Evolutionary conservation across 1,140 invertebrate genomes (phyloP).

Genomic region (Halictus rubicundus): DNA sequence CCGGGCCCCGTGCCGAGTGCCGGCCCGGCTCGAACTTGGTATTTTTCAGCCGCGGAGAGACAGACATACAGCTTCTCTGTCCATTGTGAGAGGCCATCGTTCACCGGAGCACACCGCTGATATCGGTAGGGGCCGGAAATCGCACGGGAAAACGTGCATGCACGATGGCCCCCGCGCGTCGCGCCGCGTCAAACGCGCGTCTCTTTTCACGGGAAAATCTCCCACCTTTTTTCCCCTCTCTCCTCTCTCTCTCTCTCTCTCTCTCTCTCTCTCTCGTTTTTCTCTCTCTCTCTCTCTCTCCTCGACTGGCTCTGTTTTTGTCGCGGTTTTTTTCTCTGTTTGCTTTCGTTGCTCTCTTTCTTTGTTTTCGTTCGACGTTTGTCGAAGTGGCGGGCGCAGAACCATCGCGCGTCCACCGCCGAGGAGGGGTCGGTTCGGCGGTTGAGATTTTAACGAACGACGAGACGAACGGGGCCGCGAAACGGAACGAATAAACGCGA

Average conservation of each 20-base stretch:
- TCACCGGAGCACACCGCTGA: constrained; percentile 18
- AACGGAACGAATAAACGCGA: neutral
- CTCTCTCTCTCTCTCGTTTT: neutral
- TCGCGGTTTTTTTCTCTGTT: no score
- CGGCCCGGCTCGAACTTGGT: neutral
- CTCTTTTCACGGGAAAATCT: constrained; percentile 7
- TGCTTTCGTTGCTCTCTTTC: neutral
- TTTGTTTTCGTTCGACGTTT: constrained; percentile 24
- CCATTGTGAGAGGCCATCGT: constrained; percentile 15
- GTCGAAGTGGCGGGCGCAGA: neutral
- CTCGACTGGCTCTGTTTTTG: no score
- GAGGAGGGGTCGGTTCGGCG: neutral
- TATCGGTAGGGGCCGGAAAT: constrained; percentile 19
- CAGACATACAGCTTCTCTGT: constrained; percentile 10
- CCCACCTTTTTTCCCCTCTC: neutral
- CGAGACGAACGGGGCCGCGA: no score
- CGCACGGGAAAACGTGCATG: constrained; percentile 17
- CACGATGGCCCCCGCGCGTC: neutral
- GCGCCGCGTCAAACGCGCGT: neutral
- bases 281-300: no score
- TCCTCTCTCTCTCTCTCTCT: no score
- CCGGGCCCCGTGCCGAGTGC: neutral
- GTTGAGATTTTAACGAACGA: neutral
- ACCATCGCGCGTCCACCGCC: neutral
- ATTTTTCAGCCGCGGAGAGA: constrained; percentile 21